These are phyloP conservation scores for Doryteuthis pealeii DNA, from an alignment of 1,140 invertebrate species.

Conservation along the genomic window DNA sequence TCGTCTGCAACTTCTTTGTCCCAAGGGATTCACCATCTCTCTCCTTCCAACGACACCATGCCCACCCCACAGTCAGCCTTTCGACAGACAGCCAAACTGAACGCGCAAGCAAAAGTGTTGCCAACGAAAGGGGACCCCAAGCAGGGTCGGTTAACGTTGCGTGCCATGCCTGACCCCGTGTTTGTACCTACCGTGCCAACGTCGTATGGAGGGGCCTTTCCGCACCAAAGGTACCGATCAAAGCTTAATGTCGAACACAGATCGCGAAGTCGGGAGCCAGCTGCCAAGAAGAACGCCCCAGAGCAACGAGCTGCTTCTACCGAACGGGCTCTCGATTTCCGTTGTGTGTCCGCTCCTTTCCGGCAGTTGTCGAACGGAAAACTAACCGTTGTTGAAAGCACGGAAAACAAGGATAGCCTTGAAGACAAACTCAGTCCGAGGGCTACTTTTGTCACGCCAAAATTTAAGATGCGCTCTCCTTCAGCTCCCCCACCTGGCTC, in stretches of 20 bases:
- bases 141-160: slow-evolving; percentile 29
- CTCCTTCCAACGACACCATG: slow-evolving; percentile 27
- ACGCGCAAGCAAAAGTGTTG: neutral
- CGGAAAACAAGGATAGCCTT: neutral
- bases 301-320: neutral
- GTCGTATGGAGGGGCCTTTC: neutral
- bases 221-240: neutral
- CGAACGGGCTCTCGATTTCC: neutral
- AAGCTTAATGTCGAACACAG: neutral
- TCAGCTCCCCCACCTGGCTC: slow-evolving; percentile 42
- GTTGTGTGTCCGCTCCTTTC: slow-evolving; percentile 39
- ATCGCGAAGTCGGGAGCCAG: neutral
- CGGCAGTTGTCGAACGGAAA: slow-evolving; percentile 23
- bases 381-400: neutral
- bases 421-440: slow-evolving; percentile 46
- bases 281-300: neutral
- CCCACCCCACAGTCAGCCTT: slow-evolving; percentile 20
- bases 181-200: neutral
- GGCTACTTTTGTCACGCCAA: slow-evolving; percentile 36
- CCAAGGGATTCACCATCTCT: slow-evolving; percentile 22
- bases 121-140: slow-evolving; percentile 1
- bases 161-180: slow-evolving; percentile 42
- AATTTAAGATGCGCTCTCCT: slow-evolving; percentile 37
- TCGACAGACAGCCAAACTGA: neutral
- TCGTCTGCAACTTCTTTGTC: neutral